Conservation (phyloP, 1,140 invertebrate genomes). For the Eurosta solidaginis region DNA sequence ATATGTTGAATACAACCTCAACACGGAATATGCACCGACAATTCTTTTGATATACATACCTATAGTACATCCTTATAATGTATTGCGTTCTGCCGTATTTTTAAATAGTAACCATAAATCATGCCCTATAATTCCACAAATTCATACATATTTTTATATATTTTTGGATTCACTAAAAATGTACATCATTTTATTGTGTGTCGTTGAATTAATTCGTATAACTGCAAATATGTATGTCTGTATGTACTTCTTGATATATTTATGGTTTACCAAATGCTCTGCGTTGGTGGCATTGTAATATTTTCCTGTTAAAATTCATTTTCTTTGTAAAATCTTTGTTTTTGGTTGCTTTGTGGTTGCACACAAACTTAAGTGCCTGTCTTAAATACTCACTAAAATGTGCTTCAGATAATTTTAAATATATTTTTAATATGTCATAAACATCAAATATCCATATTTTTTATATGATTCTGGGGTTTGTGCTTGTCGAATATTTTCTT, state of each 20-base stretch:
- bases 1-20: too few relatives aligned
- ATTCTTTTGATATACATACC: too few relatives aligned
- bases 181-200: background rate
- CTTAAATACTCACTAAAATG: background rate
- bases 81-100: background rate
- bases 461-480: background rate
- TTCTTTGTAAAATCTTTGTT: background rate
- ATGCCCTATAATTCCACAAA: background rate
- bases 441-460: background rate
- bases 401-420: conserved; percentile 14
- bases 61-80: too few relatives aligned
- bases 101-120: conserved; percentile 30
- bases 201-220: background rate
- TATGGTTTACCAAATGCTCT: background rate
- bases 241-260: background rate
- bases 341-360: background rate
- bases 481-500: too few relatives aligned
- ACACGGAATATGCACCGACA: too few relatives aligned
- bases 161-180: conserved; percentile 27
- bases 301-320: background rate
- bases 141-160: background rate
- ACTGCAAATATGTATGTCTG: background rate
- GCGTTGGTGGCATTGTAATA: background rate
- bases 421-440: conserved; percentile 20
- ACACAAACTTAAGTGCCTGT: background rate